Evolutionary conservation across 1,140 invertebrate genomes (phyloP).

Genomic region (Platyura marginata): DNA sequence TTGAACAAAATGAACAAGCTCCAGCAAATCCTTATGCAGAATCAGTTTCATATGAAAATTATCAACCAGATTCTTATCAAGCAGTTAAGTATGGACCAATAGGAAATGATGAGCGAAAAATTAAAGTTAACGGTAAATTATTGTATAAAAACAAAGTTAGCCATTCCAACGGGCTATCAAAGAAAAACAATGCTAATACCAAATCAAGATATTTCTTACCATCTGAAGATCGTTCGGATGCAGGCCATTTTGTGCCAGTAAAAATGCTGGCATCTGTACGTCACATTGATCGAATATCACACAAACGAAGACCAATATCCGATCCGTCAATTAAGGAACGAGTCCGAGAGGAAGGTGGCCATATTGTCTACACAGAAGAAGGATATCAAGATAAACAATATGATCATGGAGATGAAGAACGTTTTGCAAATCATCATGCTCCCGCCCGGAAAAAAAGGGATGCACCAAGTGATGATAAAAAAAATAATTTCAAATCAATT

Average conservation of each 20-base stretch:
- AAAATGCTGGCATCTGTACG: slow-evolving; percentile 48
- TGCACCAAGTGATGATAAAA: too few species aligned
- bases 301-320: slow-evolving; percentile 35
- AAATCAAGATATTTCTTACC: not conserved
- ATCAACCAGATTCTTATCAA: too few species aligned
- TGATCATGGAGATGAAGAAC: slow-evolving; percentile 51
- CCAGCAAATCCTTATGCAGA: too few species aligned
- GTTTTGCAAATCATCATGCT: slow-evolving; percentile 36
- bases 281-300: slow-evolving; percentile 35
- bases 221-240: not conserved
- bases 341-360: slow-evolving; percentile 46
- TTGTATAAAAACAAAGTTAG: not conserved
- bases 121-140: not conserved
- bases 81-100: not conserved
- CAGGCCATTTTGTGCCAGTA: slow-evolving; percentile 38
- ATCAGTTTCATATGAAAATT: not conserved
- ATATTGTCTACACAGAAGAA: slow-evolving; percentile 57
- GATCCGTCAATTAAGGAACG: slow-evolving; percentile 41
- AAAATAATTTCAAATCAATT: not conserved
- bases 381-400: slow-evolving; percentile 60
- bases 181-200: not conserved
- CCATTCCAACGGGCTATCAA: not conserved
- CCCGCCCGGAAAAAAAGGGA: not conserved
- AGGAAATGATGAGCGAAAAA: not conserved
- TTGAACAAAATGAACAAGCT: too few species aligned